Percentiles rank a stretch among this genome's conserved stretches.
These are phyloP conservation scores for Pedionomus torquatus DNA, from an alignment of 2,113 vertebrate genomes.

Conservation along the genomic window DNA sequence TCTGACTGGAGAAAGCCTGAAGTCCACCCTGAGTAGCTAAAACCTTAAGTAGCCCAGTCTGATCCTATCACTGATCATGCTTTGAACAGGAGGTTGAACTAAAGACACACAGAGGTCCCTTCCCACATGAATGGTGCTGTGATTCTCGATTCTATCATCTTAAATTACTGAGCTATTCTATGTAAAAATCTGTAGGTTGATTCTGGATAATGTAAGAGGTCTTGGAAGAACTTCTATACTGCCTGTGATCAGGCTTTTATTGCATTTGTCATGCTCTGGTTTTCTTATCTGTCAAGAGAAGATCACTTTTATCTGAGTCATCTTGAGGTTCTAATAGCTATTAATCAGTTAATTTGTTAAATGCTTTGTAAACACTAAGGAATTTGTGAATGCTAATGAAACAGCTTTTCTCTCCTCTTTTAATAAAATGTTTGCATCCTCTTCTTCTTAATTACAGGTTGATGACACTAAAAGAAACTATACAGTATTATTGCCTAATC, in stretches of 20 bases:
- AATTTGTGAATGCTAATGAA: not conserved
- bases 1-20: not conserved
- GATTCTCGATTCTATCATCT: fast-evolving
- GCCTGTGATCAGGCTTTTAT: not conserved
- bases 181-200: not conserved
- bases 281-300: not conserved
- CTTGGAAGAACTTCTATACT: not conserved
- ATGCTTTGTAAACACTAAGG: not conserved
- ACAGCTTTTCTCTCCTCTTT: not conserved
- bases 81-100: not conserved
- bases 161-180: not conserved
- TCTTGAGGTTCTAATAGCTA: not conserved
- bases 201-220: fast-evolving
- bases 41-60: not conserved
- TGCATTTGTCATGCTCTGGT: not conserved
- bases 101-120: not conserved
- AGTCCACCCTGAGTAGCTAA: not conserved
- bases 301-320: not conserved
- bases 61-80: not conserved
- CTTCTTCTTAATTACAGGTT: not conserved
- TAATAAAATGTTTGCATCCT: not conserved
- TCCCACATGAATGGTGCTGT: fast-evolving
- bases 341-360: not conserved
- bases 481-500: not conserved
- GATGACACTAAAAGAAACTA: not conserved